A percentile compares a stretch with the other conserved stretches of the same genome.
Conservation (phyloP, 2,888 invertebrate genomes). For the Limenitis camilla region DNA sequence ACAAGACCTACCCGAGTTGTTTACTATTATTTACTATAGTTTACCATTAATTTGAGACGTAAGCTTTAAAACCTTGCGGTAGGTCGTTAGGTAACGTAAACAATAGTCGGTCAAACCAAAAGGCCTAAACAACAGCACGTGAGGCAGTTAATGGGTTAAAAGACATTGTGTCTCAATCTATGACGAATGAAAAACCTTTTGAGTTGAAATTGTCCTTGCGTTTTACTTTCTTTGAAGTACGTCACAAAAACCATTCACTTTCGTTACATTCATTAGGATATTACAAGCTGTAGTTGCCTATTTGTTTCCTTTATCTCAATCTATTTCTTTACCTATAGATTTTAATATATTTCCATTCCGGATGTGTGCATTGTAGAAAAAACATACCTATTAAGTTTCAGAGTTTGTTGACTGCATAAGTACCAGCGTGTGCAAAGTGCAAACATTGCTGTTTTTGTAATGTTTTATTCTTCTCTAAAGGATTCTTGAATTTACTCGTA, state of each 20-base stretch:
- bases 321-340: no score
- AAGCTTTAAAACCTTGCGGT: not conserved
- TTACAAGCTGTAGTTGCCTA: not conserved
- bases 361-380: no score
- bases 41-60: no score
- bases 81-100: not conserved
- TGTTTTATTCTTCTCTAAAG: no score
- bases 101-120: slow-evolving; percentile 13
- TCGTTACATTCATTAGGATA: slow-evolving; percentile 1
- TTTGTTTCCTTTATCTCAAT: not conserved
- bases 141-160: slow-evolving; percentile 31
- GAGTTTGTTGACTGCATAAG: no score
- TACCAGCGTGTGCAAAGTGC: no score
- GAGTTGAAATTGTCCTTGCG: not conserved
- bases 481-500: no score
- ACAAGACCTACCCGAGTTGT: no score
- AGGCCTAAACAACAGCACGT: slow-evolving; percentile 43
- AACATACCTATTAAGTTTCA: no score
- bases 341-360: no score
- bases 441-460: no score
- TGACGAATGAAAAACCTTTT: slow-evolving; percentile 8
- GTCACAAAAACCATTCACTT: slow-evolving; percentile 3
- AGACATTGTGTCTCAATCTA: slow-evolving; percentile 13
- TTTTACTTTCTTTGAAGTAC: slow-evolving; percentile 11
- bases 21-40: no score